Evolutionary conservation across 2,113 vertebrate genomes (phyloP).

Genomic region (Dicerorhinus sumatrensis): DNA sequence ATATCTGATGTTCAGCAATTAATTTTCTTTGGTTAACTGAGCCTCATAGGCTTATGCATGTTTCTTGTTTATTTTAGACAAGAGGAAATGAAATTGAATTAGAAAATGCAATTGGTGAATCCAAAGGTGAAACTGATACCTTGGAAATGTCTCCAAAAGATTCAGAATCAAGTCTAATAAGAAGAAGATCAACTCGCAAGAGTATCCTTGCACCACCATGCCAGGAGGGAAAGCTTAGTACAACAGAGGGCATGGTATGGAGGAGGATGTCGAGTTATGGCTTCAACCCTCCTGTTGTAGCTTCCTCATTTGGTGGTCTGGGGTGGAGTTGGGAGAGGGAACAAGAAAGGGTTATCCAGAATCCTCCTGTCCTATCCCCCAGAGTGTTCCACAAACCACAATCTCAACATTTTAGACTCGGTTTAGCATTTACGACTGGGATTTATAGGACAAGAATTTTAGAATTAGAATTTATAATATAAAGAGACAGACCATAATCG

Average conservation of each 20-base stretch:
- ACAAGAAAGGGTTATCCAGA: neutral
- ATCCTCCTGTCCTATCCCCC: neutral
- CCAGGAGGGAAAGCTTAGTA: constrained; percentile 75
- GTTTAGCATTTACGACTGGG: neutral
- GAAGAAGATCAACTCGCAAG: constrained; percentile 86
- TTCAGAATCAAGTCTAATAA: constrained; percentile 67
- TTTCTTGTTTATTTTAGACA: constrained; percentile 81
- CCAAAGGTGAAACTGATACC: constrained; percentile 68
- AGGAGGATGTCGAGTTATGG: neutral
- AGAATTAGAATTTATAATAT: constrained; percentile 40
- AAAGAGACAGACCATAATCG: neutral
- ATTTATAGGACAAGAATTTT: constrained; percentile 16
- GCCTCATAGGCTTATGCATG: neutral
- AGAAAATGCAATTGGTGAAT: constrained; percentile 52
- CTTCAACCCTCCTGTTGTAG: neutral
- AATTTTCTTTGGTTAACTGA: neutral
- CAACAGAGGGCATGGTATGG: constrained; percentile 51
- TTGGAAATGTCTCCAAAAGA: constrained; percentile 56
- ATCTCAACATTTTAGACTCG: neutral
- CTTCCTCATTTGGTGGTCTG: neutral
- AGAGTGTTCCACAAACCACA: neutral
- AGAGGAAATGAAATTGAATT: constrained; percentile 81
- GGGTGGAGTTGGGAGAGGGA: neutral
- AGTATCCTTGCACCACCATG: constrained; percentile 73
- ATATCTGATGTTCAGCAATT: neutral